Evolutionary conservation across 2,797 vertebrate genomes (phyloP).

Genomic region (Mico argentatus): DNA sequence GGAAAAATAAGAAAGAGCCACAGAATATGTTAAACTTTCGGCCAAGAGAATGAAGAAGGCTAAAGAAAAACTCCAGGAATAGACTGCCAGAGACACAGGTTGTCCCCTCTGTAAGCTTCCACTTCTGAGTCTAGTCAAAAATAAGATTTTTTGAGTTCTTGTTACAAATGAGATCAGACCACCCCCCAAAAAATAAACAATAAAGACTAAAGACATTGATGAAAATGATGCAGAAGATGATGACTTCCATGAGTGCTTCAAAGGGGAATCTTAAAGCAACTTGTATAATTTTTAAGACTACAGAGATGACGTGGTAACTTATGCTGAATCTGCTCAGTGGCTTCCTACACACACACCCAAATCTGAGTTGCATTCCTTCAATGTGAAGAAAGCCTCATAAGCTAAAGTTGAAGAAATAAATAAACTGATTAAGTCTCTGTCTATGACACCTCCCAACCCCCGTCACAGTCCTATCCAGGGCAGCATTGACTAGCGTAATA

Average conservation of each 20-base stretch:
- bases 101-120: background rate
- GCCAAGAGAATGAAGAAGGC: background rate
- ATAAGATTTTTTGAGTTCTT: background rate
- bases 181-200: background rate
- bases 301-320: background rate
- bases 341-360: background rate
- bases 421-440: background rate
- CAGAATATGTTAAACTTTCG: background rate
- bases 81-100: background rate
- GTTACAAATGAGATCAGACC: background rate
- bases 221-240: background rate
- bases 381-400: background rate
- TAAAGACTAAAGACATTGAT: background rate
- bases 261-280: background rate
- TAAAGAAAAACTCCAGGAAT: background rate
- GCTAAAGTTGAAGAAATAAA: background rate
- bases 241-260: background rate
- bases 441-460: background rate
- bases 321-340: background rate
- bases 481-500: background rate
- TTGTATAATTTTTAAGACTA: background rate
- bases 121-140: background rate
- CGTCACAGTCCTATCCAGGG: background rate
- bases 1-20: background rate
- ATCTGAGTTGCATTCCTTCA: background rate